phyloP scores from a whole-genome alignment of 2,113 vertebrate species.

The Struthidea cinerea region DNA sequence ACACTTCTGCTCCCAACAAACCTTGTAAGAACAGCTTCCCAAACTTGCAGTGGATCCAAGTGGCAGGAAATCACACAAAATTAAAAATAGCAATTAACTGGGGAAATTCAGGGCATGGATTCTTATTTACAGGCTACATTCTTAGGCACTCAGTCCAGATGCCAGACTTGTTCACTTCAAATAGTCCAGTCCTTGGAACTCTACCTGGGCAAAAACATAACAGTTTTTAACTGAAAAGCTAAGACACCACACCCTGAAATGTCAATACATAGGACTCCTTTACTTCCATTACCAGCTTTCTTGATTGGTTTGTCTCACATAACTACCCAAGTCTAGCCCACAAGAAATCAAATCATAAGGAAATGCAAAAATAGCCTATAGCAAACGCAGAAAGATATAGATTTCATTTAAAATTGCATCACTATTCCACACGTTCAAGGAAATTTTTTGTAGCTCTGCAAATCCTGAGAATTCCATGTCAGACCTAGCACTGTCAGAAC shows the following conservation, averaged over 20 bases:
- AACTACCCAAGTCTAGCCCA: neutral
- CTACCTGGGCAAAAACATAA: neutral
- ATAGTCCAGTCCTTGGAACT: neutral
- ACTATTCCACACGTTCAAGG: neutral
- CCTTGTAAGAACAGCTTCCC: neutral
- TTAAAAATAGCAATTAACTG: neutral
- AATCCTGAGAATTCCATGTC: neutral
- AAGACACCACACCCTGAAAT: neutral
- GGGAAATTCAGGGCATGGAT: neutral
- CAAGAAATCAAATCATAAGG: neutral
- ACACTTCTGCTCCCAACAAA: neutral
- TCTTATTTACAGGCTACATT: neutral
- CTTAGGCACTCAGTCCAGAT: neutral
- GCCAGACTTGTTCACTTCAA: neutral
- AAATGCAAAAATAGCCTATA: neutral
- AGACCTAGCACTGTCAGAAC: neutral
- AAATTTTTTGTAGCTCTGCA: neutral
- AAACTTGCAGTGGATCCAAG: neutral
- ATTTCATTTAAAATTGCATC: neutral
- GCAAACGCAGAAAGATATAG: neutral
- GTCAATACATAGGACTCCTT: fast-evolving
- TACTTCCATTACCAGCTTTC: neutral
- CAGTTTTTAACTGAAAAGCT: neutral
- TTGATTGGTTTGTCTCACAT: neutral
- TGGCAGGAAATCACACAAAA: neutral